Base-by-base conservation (phyloP, 2,113 vertebrate species). In the Nycticorax nycticorax region DNA sequence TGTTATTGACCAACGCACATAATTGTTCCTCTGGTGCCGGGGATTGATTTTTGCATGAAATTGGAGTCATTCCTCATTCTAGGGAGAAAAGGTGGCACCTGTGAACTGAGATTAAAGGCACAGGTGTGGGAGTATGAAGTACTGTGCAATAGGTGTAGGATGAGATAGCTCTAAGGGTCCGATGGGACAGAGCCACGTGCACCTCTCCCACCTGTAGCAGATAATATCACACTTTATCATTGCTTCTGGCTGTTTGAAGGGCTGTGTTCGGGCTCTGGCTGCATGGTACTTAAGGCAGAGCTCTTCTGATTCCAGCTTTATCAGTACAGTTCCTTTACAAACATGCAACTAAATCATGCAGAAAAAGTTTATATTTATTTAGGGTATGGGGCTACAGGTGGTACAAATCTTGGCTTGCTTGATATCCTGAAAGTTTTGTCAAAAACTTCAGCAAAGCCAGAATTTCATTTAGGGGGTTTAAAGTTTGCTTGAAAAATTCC, bases 21-120 rank as follows among this genome's bases (percentile, higher is more conserved):
- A 90, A 86, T 80, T 88, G 85, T 69, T 89, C 71, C 63, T 69
- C 76, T 74, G 63, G 59, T 77, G 76, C 82, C 66, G 50, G 2
- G 3, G 68, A 81, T 82, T 92, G 96, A 88, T 76, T 93, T 95
- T 87, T 87, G 66, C 39, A 57, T 95, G 92, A 73, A 93, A 92
- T 53, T 93, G 76, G 64, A 95, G 57, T 63, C 63, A 72, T 97
- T 85, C 73, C 60, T 96, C 85, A 75, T 94, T 63, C 56, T 28
- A n/a, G 77, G 45, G 45, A 84, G 56, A n/a, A 78, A 59, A 83
- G n/a, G 45, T 83, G 83, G 41, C 43, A 43, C 21, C 17, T 39
- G 12, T 45, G 88, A 92, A 48, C 53, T 63, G 67, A 91, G 48
- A 77, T 77, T 67, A 80, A 93, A 73, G 71, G 71, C 76, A 52